Base-by-base conservation (phyloP, 2,797 vertebrate species). In the Enteromius radiatus region DNA sequence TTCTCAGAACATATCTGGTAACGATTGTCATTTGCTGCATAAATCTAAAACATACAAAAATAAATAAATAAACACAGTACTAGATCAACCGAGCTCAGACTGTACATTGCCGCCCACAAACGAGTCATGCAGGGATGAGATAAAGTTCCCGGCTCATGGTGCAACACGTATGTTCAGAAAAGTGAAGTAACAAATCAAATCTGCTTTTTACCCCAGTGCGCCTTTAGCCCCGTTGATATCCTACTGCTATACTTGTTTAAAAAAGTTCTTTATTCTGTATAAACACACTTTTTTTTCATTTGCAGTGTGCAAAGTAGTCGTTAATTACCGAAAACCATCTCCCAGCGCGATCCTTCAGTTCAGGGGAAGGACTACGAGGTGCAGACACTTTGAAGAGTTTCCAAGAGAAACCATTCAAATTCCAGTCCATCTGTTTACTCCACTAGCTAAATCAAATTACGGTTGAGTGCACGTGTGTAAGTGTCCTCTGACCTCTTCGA, bases 301-400 rank as follows among this genome's bases (percentile, higher is more conserved):
- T 28, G 8, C 68, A 91, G 45, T 87, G 78, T 86, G 75, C 43
- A 76, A 85, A 38, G 38, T 86, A 85, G 88, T 83, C 89, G 85
- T 89, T 56, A 87, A 69, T 23, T 82, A 28, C 88, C 79, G 86
- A 87, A 89, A 87, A 89, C 23, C 80, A 82, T 88, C 56, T 75
- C 26, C 47, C 19, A 28, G 59, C 41, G 14, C 2, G 28, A 68
- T 71, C 56, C n/a, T 61, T 68, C 52, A 43, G 52, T 63, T 61
- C 79, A 76, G 59, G 28, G 5, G 12, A 54, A n/a, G 4, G 23
- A 69, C 47, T 68, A 31, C 0, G 11, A 38, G 21, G 5, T 6
- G 19, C 10, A 43, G 4, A 33, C 19, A 36, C 17, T 68, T 56
- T 61, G 26, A 76, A 74, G 10, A 28, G 69, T 41, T 43, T 68